Base-by-base conservation (phyloP, 2,113 vertebrate species). In the Sebastes schlegelii region DNA sequence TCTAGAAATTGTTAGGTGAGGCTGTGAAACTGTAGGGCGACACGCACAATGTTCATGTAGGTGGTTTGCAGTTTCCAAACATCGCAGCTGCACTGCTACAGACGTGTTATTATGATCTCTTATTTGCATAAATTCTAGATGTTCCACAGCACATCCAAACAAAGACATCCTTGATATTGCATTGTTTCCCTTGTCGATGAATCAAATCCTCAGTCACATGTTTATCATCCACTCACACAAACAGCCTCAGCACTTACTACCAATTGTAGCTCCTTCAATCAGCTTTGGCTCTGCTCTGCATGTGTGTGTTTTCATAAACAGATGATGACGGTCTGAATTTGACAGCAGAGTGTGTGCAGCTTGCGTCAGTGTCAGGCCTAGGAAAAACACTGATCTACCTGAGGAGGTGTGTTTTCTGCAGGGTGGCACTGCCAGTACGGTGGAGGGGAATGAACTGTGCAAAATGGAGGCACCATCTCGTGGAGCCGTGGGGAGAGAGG, bases 381-480 rank as follows among this genome's bases (percentile, higher is more conserved):
- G 26, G 51, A 65, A 45, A 72, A 26, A 8, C 62, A 58, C 51
- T 11, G 48, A 58, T 73, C 66, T 77, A 78, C 77, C 55, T 87
- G 79, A 76, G 21, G 57, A 77, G 55, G 46, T 74, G 76, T 64
- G 61, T 63, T 72, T 81, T 77, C 55, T 76, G 77, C 74, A 48
- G 77, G 52, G 40, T 21, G 54, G 66, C 48, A 2, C 45, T 54
- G 62, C 8, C 81, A 48, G 16, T 45, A 66, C n/a, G 73, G 68
- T 19, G 57, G 77, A 66, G 49, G 54, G 65, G 48, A 61, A 46
- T 48, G 62, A 83, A 82, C 55, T 69, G 54, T 75, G 75, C 26
- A 79, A 89, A 88, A 87, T 82, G 63, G 61, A 89, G 72, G 77
- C 63, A 46, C 54, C 54, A 13, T 79, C 11, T 65, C 65, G 34